phyloP scores from a whole-genome alignment of 2,888 invertebrate genomes.

The Chymomyza caudatula region DNA sequence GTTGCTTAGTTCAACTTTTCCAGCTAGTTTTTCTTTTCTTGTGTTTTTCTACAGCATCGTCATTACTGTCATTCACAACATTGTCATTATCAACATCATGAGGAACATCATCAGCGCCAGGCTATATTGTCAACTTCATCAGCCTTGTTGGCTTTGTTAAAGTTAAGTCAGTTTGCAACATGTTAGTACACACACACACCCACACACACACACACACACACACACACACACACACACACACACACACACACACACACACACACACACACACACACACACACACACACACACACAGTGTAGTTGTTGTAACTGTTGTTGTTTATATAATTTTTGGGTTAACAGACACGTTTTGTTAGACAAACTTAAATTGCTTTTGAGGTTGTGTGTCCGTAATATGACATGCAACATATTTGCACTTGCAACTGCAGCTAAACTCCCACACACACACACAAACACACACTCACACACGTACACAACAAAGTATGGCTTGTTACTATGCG shows the following conservation, averaged over 20 bases:
- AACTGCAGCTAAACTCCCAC: background rate
- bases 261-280: no score
- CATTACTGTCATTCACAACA: constrained; percentile 10
- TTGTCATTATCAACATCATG: constrained; percentile 14
- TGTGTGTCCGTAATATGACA: background rate
- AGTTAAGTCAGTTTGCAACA: constrained; percentile 14
- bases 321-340: constrained; percentile 26
- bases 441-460: no score
- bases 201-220: no score
- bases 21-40: constrained; percentile 11
- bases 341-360: constrained; percentile 33
- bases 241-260: no score
- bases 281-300: no score
- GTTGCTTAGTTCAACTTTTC: constrained; percentile 10
- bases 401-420: constrained; percentile 14
- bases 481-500: background rate
- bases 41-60: constrained; percentile 11
- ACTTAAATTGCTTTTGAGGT: constrained; percentile 27
- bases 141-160: constrained; percentile 22
- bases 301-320: background rate
- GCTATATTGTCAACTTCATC: background rate
- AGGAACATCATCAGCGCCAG: background rate
- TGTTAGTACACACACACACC: background rate
- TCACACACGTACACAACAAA: no score
- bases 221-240: no score